phyloP scores from a whole-genome alignment of 2,113 vertebrate genomes.

The Paramisgurnus dabryanus region DNA sequence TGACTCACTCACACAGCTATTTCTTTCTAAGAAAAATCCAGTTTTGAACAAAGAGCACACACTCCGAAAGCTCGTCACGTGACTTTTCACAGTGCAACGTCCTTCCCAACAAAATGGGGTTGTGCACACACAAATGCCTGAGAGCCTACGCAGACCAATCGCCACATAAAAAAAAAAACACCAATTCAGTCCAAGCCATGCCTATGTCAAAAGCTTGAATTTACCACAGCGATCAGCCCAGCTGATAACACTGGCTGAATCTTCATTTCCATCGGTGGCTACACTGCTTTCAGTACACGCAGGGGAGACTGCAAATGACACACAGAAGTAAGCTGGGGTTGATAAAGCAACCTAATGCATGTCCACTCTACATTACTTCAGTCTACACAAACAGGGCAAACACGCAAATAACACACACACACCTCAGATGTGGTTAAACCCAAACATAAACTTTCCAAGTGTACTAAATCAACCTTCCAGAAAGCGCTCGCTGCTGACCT shows the following conservation, averaged over 20 bases:
- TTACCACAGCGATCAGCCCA: slow-evolving; percentile 64
- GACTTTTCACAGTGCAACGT: not conserved
- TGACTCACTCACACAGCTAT: slow-evolving; percentile 7
- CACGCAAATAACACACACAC: not conserved
- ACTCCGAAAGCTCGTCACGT: not conserved
- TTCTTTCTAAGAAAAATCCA: not conserved
- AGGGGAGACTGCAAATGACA: slow-evolving; percentile 57
- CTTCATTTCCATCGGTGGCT: slow-evolving; percentile 53
- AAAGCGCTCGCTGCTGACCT: not conserved
- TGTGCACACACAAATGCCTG: not conserved
- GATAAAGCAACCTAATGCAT: not conserved
- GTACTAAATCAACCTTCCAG: not conserved
- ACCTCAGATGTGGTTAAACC: not conserved
- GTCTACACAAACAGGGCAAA: not conserved
- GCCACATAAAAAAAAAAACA: slow-evolving; percentile 14
- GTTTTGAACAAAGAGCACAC: not conserved
- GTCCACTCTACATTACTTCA: not conserved
- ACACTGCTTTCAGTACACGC: slow-evolving; percentile 55
- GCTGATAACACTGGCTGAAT: slow-evolving; percentile 62
- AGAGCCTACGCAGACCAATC: not conserved
- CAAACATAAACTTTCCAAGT: not conserved
- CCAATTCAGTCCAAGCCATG: slow-evolving; percentile 13
- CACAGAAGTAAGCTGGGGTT: slow-evolving; percentile 30
- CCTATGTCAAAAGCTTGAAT: slow-evolving; percentile 43
- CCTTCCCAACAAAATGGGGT: not conserved